Evolutionary conservation across 1,140 invertebrate species (phyloP), one percentile per base, ranked within the genome.

Genomic region (Mizuhopecten yessoensis): DNA sequence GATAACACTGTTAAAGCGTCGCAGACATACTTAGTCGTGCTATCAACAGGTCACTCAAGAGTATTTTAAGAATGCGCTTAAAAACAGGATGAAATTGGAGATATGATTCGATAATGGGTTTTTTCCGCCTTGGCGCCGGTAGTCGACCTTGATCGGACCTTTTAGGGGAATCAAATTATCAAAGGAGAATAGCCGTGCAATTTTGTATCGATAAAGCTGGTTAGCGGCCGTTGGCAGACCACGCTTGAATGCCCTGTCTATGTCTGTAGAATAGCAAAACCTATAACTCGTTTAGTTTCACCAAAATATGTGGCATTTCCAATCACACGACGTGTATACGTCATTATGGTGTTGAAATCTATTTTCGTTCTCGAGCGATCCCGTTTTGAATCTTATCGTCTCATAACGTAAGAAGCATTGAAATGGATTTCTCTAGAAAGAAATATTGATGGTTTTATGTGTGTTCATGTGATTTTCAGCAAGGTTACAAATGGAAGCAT

Each of bases 171-270:
- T 75, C 57, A 75, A 75, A 75, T 75, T 75, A 75, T 75, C n/a
- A 75, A 75, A 75, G n/a, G 57, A 75, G 57, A 75, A 75, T 75
- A 75, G 57, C 23, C 57, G n/a, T 75, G 23, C 57, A 75, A 75
- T 75, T 75, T 75, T 9, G 57, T 75, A 75, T 75, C 57, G 23
- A n/a, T 75, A 75, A 29, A 75, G n/a, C 57, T 75, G 57, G 23
- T 75, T 75, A 29, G 7, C n/a, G n/a, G 57, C 57, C 57, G 57
- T 17, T 75, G 17, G 57, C 57, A 29, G 5, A n/a, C 1, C 11
- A 75, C n/a, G 57, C 23, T 29, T 75, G 23, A 75, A 5, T 75
- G 57, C 23, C n/a, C n/a, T 0, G 23, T 75, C n/a, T 75, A 75
- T 75, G n/a, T 75, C 57, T 75, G 23, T 11, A 75, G 57, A 75